These are phyloP conservation scores for Spheniscus humboldti DNA, from an alignment of 2,797 vertebrate species.

Conservation along the genomic window DNA sequence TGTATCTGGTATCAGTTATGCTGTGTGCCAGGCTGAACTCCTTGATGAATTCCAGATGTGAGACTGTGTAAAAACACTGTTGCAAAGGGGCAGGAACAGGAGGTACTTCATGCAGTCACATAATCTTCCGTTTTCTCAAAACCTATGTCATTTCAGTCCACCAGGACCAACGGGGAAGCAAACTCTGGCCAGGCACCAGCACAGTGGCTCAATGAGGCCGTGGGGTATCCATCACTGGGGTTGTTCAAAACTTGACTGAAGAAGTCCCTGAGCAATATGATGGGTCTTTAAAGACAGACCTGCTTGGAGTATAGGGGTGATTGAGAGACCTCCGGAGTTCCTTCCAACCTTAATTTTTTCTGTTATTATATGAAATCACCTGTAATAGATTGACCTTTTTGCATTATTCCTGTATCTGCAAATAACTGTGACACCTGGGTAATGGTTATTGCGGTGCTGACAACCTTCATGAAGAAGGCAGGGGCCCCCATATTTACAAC, in stretches of 20 bases:
- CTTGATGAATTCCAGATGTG: neutral
- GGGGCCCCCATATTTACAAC: neutral
- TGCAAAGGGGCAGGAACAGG: neutral
- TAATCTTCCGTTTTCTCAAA: neutral
- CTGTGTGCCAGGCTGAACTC: neutral
- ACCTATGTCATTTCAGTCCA: neutral
- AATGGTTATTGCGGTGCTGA: neutral
- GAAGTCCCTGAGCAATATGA: neutral
- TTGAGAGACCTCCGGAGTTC: neutral
- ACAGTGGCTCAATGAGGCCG: neutral
- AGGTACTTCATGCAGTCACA: neutral
- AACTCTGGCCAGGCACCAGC: neutral
- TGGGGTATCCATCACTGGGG: neutral
- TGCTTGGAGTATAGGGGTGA: neutral
- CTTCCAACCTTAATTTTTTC: neutral
- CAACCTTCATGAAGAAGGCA: neutral
- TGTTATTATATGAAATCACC: neutral
- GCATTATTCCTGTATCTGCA: neutral
- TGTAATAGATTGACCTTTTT: neutral
- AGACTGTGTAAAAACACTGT: neutral
- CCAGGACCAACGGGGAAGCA: neutral
- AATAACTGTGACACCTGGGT: neutral
- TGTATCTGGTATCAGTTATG: no score
- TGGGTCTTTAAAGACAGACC: neutral
- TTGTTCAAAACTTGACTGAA: neutral